phyloP scores from a whole-genome alignment of 2,113 vertebrate species.

The Riparia riparia region DNA sequence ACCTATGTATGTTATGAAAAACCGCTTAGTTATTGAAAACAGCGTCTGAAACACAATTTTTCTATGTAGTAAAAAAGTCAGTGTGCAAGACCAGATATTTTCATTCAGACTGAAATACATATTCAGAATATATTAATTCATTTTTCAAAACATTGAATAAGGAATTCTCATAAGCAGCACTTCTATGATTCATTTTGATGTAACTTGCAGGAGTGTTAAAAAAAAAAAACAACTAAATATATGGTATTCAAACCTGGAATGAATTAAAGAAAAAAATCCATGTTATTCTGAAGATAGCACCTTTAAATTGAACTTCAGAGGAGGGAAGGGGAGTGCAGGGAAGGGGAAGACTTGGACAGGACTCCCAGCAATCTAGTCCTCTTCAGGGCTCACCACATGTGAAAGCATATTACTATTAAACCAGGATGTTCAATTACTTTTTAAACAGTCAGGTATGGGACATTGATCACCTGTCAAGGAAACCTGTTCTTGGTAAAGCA shows the following conservation, averaged over 20 bases:
- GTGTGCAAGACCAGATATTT: neutral
- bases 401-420: neutral
- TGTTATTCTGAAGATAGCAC: neutral
- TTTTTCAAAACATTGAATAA: neutral
- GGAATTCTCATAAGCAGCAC: neutral
- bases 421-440: neutral
- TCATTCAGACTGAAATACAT: neutral
- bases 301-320: neutral
- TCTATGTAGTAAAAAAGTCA: neutral
- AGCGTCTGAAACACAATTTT: neutral
- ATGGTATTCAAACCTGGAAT: neutral
- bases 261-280: neutral
- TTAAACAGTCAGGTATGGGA: neutral
- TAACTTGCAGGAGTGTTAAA: neutral
- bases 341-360: neutral
- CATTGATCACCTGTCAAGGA: neutral
- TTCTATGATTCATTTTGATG: neutral
- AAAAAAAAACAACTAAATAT: neutral
- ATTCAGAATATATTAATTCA: neutral
- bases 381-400: neutral
- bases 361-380: neutral
- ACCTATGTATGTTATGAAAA: neutral
- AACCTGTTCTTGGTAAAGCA: neutral
- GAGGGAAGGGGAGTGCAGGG: neutral
- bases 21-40: neutral